phyloP scores from a whole-genome alignment of 2,888 invertebrate genomes.

The Apamea epomidion region DNA sequence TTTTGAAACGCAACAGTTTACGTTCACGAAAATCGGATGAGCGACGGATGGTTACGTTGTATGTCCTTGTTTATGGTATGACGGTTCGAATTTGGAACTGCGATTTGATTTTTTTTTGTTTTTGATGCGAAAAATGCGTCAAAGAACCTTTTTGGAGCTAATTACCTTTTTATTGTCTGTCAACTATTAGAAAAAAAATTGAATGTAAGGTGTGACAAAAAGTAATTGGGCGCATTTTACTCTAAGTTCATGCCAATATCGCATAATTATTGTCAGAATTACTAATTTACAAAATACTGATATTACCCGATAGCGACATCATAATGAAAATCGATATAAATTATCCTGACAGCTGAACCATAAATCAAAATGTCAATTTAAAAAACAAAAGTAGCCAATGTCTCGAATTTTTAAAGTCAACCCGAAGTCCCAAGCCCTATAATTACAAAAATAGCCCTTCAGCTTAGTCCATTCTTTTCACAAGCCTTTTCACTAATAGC shows the following conservation, averaged over 20 bases:
- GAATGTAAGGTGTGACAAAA: neutral
- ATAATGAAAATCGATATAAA: neutral
- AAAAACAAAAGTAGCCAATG: conserved; percentile 11
- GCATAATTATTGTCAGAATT: conserved; percentile 19
- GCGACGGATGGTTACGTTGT: conserved; percentile 52
- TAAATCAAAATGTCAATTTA: neutral
- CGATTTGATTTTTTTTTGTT: conserved; percentile 53
- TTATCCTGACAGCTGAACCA: conserved; percentile 49
- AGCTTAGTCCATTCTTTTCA: conserved; percentile 25
- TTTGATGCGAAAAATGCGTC: conserved; percentile 46
- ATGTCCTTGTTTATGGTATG: conserved; percentile 60
- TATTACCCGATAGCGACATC: conserved; percentile 11
- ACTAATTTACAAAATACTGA: neutral
- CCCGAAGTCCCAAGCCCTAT: conserved; percentile 2
- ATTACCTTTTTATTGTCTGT: neutral
- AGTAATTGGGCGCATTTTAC: conserved; percentile 50
- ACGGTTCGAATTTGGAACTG: conserved; percentile 62
- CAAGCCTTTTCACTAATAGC: conserved; percentile 43
- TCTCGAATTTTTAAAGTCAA: conserved; percentile 18
- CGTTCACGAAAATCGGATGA: conserved; percentile 46
- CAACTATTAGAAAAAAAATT: no score
- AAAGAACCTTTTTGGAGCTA: conserved; percentile 35
- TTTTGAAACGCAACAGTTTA: conserved; percentile 57
- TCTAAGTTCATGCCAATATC: conserved; percentile 34
- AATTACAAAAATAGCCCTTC: conserved; percentile 47